Evolutionary conservation across 2,888 invertebrate species (phyloP).

Genomic region (Spisula subtruncata): DNA sequence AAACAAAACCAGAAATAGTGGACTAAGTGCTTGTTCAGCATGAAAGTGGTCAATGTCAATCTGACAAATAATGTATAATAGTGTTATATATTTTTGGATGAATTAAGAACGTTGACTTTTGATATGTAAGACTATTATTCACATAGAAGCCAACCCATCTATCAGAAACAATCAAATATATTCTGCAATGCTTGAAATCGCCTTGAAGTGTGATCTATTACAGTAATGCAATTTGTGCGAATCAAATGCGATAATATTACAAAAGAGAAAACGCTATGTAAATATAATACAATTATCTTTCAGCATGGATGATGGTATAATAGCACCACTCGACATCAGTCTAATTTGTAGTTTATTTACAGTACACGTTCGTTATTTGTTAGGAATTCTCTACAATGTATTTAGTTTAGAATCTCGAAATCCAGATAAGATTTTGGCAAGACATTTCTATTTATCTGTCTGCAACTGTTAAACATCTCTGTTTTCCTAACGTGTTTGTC

Average conservation of each 20-base stretch:
- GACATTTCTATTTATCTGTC: slow-evolving; percentile 32
- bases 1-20: too few species aligned
- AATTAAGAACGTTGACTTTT: too few species aligned
- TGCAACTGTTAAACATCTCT: slow-evolving; percentile 46
- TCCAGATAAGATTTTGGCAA: slow-evolving; percentile 45
- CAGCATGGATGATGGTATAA: background rate
- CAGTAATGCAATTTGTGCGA: background rate
- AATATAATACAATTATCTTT: slow-evolving; percentile 12
- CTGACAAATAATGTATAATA: too few species aligned
- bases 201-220: slow-evolving; percentile 7
- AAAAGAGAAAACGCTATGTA: background rate
- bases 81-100: too few species aligned
- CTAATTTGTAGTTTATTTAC: slow-evolving; percentile 35
- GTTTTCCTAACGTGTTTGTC: slow-evolving; percentile 43
- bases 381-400: slow-evolving; percentile 13
- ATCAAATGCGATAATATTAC: slow-evolving; percentile 6
- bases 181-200: background rate
- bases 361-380: slow-evolving; percentile 30
- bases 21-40: too few species aligned
- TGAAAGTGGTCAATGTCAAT: too few species aligned
- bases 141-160: background rate
- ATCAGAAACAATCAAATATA: background rate
- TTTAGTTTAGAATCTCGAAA: slow-evolving; percentile 36
- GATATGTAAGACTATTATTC: background rate
- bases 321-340: slow-evolving; percentile 15